These are phyloP conservation scores for Podiceps cristatus DNA, from an alignment of 2,113 vertebrate genomes.

Conservation along the genomic window DNA sequence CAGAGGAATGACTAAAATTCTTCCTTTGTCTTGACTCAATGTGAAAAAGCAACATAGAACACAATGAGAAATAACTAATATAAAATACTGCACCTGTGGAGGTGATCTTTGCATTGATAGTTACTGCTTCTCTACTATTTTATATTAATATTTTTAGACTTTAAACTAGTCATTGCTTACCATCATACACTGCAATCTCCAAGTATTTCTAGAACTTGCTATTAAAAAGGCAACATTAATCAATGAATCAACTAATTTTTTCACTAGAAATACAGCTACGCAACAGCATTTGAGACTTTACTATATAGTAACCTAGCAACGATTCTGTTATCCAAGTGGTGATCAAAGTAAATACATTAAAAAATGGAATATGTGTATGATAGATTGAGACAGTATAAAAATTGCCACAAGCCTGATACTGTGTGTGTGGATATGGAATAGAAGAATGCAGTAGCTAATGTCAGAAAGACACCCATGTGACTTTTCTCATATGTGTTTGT, in stretches of 20 bases:
- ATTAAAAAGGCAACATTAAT: background rate
- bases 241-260: background rate
- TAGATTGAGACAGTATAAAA: background rate
- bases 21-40: background rate
- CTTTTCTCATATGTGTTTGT: background rate
- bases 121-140: background rate
- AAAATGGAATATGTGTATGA: background rate
- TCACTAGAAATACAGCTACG: background rate
- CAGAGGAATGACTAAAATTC: background rate
- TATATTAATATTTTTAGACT: background rate
- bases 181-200: background rate
- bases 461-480: background rate
- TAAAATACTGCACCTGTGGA: background rate
- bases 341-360: background rate
- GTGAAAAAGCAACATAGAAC: background rate
- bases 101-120: background rate
- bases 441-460: background rate
- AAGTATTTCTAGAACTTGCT: background rate
- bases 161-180: background rate
- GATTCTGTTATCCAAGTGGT: background rate
- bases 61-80: background rate
- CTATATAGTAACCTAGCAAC: background rate
- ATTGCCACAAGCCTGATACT: background rate
- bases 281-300: background rate
- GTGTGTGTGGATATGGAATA: background rate